Percentiles rank a stretch among this genome's conserved stretches.
These are phyloP conservation scores for Heterodera schachtii DNA, from an alignment of 1,140 invertebrate genomes.

Conservation along the genomic window DNA sequence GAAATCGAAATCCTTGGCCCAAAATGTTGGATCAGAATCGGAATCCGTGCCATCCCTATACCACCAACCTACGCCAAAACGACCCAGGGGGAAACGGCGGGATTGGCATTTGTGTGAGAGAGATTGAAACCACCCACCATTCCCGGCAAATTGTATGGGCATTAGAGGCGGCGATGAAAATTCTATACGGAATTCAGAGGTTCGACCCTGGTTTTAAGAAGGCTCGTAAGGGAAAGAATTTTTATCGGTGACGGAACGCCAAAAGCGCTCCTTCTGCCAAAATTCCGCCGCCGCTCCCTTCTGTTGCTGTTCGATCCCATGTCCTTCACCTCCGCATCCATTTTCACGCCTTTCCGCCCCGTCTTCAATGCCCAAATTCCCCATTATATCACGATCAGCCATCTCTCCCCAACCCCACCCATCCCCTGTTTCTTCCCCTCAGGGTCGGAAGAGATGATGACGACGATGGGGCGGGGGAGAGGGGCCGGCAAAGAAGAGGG, in stretches of 20 bases:
- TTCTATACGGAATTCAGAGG: no score
- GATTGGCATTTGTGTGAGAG: no score
- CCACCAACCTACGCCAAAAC: no score
- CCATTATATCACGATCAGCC: conserved; percentile 19
- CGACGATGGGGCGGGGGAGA: no score
- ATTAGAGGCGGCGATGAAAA: no score
- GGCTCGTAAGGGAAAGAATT: not conserved
- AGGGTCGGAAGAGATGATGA: not conserved
- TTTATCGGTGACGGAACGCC: not conserved
- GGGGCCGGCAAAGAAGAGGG: not conserved
- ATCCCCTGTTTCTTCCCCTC: not conserved
- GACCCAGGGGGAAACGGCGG: no score
- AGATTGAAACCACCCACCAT: no score
- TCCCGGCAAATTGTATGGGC: no score
- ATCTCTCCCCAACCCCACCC: not conserved
- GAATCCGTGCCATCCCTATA: no score
- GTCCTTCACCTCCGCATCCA: conserved; percentile 13
- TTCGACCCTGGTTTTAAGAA: no score
- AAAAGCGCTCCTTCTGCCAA: not conserved
- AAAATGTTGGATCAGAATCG: no score
- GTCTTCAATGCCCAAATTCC: not conserved
- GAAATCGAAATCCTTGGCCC: no score
- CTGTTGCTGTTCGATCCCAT: not conserved
- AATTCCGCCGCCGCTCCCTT: not conserved
- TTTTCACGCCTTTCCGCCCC: conserved; percentile 16